phyloP scores from a whole-genome alignment of 2,888 invertebrate species.

The Rhopalosiphum nymphaeae region DNA sequence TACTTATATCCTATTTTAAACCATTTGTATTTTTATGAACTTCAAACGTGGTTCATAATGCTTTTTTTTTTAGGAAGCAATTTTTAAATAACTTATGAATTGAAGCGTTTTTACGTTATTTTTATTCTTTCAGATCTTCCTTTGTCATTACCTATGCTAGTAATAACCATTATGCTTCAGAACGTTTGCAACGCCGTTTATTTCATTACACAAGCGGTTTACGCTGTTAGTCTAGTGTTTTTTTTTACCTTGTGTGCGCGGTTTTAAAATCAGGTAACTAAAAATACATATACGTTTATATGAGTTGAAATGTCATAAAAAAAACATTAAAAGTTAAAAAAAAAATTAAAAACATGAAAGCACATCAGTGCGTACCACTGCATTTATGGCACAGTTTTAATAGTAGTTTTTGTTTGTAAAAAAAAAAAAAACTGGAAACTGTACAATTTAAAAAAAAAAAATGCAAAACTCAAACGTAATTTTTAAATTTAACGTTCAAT shows the following conservation, averaged over 20 bases:
- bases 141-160: neutral
- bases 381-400: neutral
- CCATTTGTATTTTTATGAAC: neutral
- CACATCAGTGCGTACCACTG: conserved; percentile 15
- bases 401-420: neutral
- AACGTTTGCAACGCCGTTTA: neutral
- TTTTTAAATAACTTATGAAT: neutral
- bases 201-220: conserved; percentile 47
- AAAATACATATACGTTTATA: conserved; percentile 1
- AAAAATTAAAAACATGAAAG: neutral
- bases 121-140: neutral
- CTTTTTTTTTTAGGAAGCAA: neutral
- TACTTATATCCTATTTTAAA: neutral
- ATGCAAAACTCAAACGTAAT: neutral
- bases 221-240: neutral
- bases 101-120: neutral
- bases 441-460: neutral
- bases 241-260: neutral
- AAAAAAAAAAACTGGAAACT: neutral
- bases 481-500: neutral
- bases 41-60: neutral
- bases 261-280: conserved; percentile 28
- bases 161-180: conserved; percentile 19
- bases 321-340: neutral
- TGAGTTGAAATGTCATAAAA: neutral